These are phyloP conservation scores for Melikaiella ostensackeni DNA, from an alignment of 2,888 invertebrate genomes.

Conservation along the genomic window DNA sequence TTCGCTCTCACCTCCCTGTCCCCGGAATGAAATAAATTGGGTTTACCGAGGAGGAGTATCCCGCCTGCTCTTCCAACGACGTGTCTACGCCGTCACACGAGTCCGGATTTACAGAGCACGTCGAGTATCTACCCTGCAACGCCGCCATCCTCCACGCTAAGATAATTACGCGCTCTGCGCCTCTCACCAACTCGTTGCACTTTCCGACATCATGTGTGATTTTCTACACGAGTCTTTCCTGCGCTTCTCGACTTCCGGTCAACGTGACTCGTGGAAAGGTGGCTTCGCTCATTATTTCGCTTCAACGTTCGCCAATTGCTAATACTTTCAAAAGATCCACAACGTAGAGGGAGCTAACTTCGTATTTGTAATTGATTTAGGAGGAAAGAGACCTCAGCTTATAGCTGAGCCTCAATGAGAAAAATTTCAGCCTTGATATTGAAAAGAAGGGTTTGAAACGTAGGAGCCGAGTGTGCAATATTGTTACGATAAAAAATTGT, in stretches of 20 bases:
- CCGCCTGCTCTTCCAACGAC: constrained; percentile 49
- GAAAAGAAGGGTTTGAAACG: neutral
- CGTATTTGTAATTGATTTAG: constrained; percentile 29
- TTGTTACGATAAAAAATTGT: too few relatives aligned
- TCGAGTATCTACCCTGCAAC: constrained; percentile 38
- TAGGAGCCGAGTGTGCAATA: neutral
- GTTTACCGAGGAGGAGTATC: constrained; percentile 64
- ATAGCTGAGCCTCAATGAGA: neutral
- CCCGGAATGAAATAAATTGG: constrained; percentile 75
- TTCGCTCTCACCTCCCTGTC: constrained; percentile 68
- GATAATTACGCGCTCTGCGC: constrained; percentile 51
- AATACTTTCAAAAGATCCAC: constrained; percentile 34
- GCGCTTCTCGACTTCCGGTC: constrained; percentile 43
- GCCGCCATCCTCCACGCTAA: constrained; percentile 43
- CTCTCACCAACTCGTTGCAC: constrained; percentile 43
- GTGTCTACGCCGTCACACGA: constrained; percentile 48
- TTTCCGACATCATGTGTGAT: constrained; percentile 43
- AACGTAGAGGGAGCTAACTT: constrained; percentile 12
- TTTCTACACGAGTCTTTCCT: constrained; percentile 18
- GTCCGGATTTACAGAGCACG: constrained; percentile 44
- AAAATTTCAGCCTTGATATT: neutral
- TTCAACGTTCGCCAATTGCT: constrained; percentile 31
- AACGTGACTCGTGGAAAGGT: constrained; percentile 19
- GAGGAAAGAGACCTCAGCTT: neutral
- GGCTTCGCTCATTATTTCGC: constrained; percentile 22